Evolutionary conservation across 2,888 invertebrate species (phyloP), one percentile per base, ranked within the genome.

Genomic region (Scaptomyza parva): DNA sequence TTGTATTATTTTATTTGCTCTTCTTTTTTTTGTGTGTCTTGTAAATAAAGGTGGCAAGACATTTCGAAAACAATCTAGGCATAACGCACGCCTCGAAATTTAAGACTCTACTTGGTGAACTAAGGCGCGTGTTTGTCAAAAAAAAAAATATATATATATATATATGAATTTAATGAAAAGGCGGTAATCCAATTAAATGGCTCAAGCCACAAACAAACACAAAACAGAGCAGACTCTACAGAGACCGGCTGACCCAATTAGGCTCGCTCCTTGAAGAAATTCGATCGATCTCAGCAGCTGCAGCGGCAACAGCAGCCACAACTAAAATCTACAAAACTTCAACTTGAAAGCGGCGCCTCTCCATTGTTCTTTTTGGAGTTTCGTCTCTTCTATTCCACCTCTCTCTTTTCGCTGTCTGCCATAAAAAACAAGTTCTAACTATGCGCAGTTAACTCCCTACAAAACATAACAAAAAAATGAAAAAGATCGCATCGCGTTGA

Each of bases 121-220:
- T 18, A 6, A 24, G 66, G 53, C 76, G 80, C 86, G 77, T 70
- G 83, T 79, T 77, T 78, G 65, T 66, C 63, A 70, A 74, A 73
- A 68, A 57, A 41, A 35, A 35, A 6, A 35, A 71, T 68, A 69
- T 54, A 41, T 3, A 3, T 12, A 30, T 1, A 8, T 17, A 35
- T 14, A 53, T 39, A 41, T 44, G 47, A 44, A 44, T 26, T 53
- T 80, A 90, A 90, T 89, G 74, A 85, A 88, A 86, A 86, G 88
- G 89, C 90, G 90, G 89, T 86, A 88, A 89, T 87, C 90, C 89
- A 90, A 90, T 89, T 89, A 90, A 87, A 86, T 77, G 74, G 68
- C 71, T 76, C 58, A 53, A 60, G 53, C 74, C 44, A 17, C 66
- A 80, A 37, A 17, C n/a, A 35, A 35, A 71, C 18, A n/a, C 62